Evolutionary conservation across 2,888 invertebrate species (phyloP).

Genomic region (Drosophila flavopinicola): DNA sequence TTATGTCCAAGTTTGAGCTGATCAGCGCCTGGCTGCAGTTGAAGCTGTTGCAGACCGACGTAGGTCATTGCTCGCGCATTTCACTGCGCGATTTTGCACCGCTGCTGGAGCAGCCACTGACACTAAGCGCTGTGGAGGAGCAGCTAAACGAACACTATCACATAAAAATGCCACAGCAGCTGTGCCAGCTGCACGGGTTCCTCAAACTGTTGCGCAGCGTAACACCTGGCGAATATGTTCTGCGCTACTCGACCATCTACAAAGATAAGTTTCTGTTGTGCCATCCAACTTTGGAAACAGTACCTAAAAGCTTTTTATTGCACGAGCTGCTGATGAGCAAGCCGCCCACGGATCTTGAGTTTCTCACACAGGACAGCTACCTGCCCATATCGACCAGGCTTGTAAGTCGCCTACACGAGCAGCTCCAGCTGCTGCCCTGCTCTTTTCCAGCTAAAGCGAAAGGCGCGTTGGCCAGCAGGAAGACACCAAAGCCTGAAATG

Average conservation of each 20-base stretch:
- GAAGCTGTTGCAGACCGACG: constrained; percentile 47
- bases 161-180: constrained; percentile 54
- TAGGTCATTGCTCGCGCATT: constrained; percentile 67
- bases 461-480: neutral
- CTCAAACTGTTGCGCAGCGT: constrained; percentile 65
- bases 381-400: constrained; percentile 70
- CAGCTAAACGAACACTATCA: constrained; percentile 63
- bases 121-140: constrained; percentile 59
- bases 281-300: constrained; percentile 47
- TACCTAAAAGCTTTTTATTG: constrained; percentile 62
- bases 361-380: constrained; percentile 64
- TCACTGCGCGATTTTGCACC: constrained; percentile 57
- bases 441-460: constrained; percentile 57
- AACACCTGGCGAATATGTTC: constrained; percentile 68
- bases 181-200: constrained; percentile 72
- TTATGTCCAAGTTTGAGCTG: constrained; percentile 77
- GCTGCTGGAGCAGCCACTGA: constrained; percentile 66
- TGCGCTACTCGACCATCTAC: constrained; percentile 73
- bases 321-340: constrained; percentile 52
- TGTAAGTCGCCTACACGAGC: constrained; percentile 70
- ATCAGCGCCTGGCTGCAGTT: constrained; percentile 78
- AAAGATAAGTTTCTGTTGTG: constrained; percentile 76
- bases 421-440: constrained; percentile 70
- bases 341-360: constrained; percentile 61
- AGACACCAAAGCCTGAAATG: neutral